Conservation (phyloP, 1,140 invertebrate genomes). For the Zophobas atratus region DNA sequence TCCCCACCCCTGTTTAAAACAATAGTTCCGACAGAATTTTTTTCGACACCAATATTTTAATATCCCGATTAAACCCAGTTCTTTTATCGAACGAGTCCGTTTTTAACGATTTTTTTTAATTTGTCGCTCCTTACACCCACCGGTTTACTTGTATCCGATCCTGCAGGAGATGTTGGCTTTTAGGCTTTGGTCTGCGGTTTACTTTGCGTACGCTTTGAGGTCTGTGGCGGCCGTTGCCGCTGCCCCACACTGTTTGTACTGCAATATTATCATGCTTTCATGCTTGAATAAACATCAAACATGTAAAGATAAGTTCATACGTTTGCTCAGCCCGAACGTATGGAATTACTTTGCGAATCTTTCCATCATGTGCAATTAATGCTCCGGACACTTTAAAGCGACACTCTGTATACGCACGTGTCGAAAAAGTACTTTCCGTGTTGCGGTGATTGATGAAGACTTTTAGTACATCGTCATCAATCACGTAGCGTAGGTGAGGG, state of each 20-base stretch:
- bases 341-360: conserved; percentile 10
- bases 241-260: conserved; percentile 31
- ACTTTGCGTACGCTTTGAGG: conserved; percentile 47
- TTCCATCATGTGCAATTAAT: conserved; percentile 19
- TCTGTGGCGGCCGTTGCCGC: conserved; percentile 34
- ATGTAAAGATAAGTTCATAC: conserved; percentile 35
- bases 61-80: too few relatives aligned
- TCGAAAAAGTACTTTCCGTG: conserved; percentile 41
- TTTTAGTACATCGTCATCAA: conserved; percentile 44
- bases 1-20: too few relatives aligned
- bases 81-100: too few relatives aligned
- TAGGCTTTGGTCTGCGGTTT: conserved; percentile 46
- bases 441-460: conserved; percentile 47
- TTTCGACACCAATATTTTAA: too few relatives aligned
- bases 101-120: background rate
- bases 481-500: conserved; percentile 23
- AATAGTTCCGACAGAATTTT: too few relatives aligned
- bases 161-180: conserved; percentile 43
- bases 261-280: conserved; percentile 48
- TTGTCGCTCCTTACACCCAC: conserved; percentile 8
- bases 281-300: conserved; percentile 47
- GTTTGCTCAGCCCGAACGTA: conserved; percentile 26
- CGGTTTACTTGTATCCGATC: conserved; percentile 14
- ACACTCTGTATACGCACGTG: conserved; percentile 26
- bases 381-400: conserved; percentile 6